Evolutionary conservation across 2,113 vertebrate genomes (phyloP), one percentile per base, ranked within the genome.

Genomic region (Toxotes chatareus): DNA sequence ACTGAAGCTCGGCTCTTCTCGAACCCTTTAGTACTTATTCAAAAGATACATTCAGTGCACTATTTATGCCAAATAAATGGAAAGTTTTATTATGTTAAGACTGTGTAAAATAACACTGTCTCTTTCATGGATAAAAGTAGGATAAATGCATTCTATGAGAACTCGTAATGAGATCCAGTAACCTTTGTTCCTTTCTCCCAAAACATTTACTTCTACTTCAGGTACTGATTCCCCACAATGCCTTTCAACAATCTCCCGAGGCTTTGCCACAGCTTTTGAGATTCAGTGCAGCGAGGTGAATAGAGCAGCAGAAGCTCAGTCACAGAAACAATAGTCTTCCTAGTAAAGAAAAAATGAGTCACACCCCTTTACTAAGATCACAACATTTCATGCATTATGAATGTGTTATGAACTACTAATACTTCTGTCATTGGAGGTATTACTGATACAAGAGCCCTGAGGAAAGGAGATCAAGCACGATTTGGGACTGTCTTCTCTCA

Each of bases 341-440:
- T 31, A n/a, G n/a, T 38, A 0, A 56, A 60, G 36, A 61, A 44
- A 42, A 34, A 40, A 59, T 53, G 42, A 77, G 36, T 57, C 21
- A 49, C 47, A 46, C 51, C 34, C 21, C 17, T 60, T 75, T 40
- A 47, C 17, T 62, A 21, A 56, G 51, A 60, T 79, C 64, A 61
- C 34, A 82, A 53, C 49, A 47, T 4, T 47, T 42, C 32, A 19
- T 83, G 32, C 55, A 72, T 83, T 83, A 56, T 76, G 47, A 51
- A 61, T 69, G 61, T 40, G 17, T 64, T 63, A 67, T 57, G 49
- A 64, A 64, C 36, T 32, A 55, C 68, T 36, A 69, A 69, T 70
- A 59, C 68, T 61, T 40, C 32, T 59, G 65, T 76, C 60, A 78
- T 42, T 14, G 12, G 51, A 53, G 23, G n/a, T 55, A 65, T 51